Evolutionary conservation across 2,113 vertebrate species (phyloP).

Genomic region (Neomonachus schauinslandi): DNA sequence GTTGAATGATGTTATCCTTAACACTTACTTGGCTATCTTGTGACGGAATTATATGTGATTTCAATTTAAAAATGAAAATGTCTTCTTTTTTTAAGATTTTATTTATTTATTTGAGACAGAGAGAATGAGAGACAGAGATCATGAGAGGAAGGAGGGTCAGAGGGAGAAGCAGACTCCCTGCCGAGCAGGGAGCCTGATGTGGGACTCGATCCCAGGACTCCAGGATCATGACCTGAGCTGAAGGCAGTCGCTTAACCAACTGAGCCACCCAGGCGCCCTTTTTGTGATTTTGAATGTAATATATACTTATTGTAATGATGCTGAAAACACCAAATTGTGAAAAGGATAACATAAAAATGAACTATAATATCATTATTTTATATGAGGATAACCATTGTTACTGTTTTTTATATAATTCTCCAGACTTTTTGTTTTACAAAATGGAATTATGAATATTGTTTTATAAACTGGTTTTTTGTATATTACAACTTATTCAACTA

Average conservation of each 20-base stretch:
- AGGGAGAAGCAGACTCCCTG: no score
- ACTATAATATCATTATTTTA: background rate
- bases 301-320: background rate
- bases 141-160: no score
- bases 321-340: background rate
- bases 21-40: background rate
- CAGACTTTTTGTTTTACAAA: background rate
- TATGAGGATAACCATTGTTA: background rate
- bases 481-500: background rate
- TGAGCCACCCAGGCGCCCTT: no score
- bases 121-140: no score
- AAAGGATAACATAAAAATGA: constrained; percentile 53
- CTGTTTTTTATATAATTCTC: background rate
- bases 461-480: background rate
- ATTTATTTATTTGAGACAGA: no score
- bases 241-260: no score
- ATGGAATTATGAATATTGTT: background rate
- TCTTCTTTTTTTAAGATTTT: background rate
- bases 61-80: background rate
- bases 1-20: background rate
- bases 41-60: background rate
- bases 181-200: no score
- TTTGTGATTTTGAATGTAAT: constrained; percentile 2
- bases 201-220: no score
- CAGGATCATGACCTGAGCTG: no score